Evolutionary conservation across 2,888 invertebrate genomes (phyloP).

Genomic region (Eulithis prunata): DNA sequence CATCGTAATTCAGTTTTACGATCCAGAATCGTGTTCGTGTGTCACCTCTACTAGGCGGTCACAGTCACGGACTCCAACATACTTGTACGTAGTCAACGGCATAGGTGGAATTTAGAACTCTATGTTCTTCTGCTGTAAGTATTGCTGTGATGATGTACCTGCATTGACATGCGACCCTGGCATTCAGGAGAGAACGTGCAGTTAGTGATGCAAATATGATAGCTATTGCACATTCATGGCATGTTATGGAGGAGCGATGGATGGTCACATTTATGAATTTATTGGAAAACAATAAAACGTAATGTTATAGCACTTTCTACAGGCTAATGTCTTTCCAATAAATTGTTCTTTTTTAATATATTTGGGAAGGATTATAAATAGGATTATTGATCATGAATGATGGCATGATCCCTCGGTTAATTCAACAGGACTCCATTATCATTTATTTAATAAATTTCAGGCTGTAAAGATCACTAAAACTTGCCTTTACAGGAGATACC

Average conservation of each 20-base stretch:
- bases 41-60: constrained; percentile 26
- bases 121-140: constrained; percentile 10
- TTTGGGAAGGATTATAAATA: too few relatives aligned
- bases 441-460: too few relatives aligned
- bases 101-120: constrained; percentile 9
- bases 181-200: constrained; percentile 35
- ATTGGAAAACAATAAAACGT: too few relatives aligned
- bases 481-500: too few relatives aligned
- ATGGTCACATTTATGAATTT: too few relatives aligned
- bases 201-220: constrained; percentile 39
- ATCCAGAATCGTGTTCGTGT: constrained; percentile 29
- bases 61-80: constrained; percentile 25
- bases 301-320: too few relatives aligned
- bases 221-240: constrained; percentile 35
- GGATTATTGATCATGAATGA: too few relatives aligned
- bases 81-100: constrained; percentile 5
- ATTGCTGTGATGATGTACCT: constrained; percentile 16
- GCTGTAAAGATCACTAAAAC: too few relatives aligned
- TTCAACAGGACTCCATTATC: too few relatives aligned
- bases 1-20: constrained; percentile 25
- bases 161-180: constrained; percentile 35
- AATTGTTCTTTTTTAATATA: too few relatives aligned
- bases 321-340: too few relatives aligned
- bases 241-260: constrained; percentile 19
- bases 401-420: too few relatives aligned